Evolutionary conservation across 1,140 invertebrate species (phyloP).

Genomic region (Drosophila grimshawi): DNA sequence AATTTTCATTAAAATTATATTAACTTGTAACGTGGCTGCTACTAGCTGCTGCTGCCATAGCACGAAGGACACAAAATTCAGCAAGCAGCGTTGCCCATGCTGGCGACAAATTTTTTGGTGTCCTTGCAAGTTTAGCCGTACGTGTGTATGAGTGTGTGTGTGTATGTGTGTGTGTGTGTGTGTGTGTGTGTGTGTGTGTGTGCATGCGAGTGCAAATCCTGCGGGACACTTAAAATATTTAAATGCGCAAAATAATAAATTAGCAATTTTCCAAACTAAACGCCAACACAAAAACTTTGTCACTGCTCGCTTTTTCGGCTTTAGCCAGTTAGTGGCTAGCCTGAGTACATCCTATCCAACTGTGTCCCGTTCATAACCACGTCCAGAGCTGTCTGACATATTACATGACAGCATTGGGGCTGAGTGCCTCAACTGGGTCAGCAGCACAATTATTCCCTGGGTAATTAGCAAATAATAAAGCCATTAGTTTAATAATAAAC

Average conservation of each 20-base stretch:
- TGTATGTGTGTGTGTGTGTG: not conserved
- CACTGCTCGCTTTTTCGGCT: conserved; percentile 17
- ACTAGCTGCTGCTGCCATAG: conserved; percentile 24
- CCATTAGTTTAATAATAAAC: conserved; percentile 36
- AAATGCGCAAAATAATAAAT: conserved; percentile 83
- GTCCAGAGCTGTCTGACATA: conserved; percentile 51
- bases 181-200: conserved; percentile 5
- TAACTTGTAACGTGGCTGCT: conserved; percentile 79
- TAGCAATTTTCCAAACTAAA: conserved; percentile 69
- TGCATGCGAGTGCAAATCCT: conserved; percentile 59
- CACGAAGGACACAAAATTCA: conserved; percentile 35
- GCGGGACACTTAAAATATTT: conserved; percentile 81
- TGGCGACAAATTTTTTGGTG: conserved; percentile 80
- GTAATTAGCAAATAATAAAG: conserved; percentile 54
- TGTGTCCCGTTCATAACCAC: conserved; percentile 18
- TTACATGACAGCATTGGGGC: conserved; percentile 54
- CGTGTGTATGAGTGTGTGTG: not conserved
- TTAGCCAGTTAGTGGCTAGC: not conserved
- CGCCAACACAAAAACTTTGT: conserved; percentile 48
- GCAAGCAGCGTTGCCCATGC: conserved; percentile 37
- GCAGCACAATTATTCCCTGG: conserved; percentile 33
- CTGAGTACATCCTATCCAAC: conserved; percentile 3
- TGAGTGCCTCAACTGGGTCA: conserved; percentile 43
- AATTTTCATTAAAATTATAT: conserved; percentile 83
- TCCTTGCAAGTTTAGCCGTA: conserved; percentile 69